Base-by-base conservation (phyloP, 2,888 invertebrate genomes). In the Nomada ruficornis region DNA sequence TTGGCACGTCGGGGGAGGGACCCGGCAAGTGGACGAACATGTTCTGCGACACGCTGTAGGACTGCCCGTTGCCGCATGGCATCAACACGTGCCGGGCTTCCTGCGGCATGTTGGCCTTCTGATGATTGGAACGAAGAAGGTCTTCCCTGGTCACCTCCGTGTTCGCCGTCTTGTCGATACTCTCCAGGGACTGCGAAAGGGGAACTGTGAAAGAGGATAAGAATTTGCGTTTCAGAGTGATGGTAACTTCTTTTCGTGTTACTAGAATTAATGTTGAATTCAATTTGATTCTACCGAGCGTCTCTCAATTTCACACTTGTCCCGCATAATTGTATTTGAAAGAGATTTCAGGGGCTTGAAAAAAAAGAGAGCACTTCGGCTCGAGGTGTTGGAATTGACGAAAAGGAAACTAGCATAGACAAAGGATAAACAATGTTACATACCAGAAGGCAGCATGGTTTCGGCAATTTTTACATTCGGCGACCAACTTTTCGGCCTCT, bases 41-140 rank as follows among this genome's bases (percentile, higher is more conserved):
- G 94, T 98, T 98, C 89, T 98, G 98, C 63, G 98, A 98, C 44
- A 98, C 98, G 93, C 98, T 98, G 94, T 98, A 98, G 87, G 97
- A 96, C 89, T 97, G 96, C 54, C 98, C 98, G 93, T 97, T 97
- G 90, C 96, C 97, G 92, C 97, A 98, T 1, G 98, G 97, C 96
- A 98, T 96, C 85, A 98, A 95, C 93, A 97, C 96, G 93, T 97
- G 97, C 63, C 96, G 95, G n/a, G 96, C 96, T 91, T 95, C 95
- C 83, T 95, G 95, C 82, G 95, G 95, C 65, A 90, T 90, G n/a
- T 84, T 83, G 90, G 85, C 94, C 93, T 92, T 95, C 87, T 82
- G 94, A 92, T 90, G 90, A n/a, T 89, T 89, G 18, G 88, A 87
- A n/a, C 92, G 92, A 13, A 93, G 86, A 20, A 93, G 88, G 4